Base-by-base conservation (phyloP, 2,888 invertebrate species). In the Cosmorhoe ocellata region DNA sequence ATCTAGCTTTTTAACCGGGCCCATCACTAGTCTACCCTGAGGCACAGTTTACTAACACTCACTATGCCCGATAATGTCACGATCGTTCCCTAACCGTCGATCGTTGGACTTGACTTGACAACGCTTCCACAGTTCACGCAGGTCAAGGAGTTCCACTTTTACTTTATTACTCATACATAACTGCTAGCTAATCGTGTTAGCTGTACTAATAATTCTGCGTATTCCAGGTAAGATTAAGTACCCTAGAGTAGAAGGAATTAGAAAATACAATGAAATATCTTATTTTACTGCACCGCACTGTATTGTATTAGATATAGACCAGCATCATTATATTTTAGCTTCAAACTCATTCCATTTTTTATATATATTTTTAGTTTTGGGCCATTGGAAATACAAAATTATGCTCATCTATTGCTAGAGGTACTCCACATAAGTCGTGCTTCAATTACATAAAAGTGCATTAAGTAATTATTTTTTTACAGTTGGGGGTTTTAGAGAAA, bases 111-210 rank as follows among this genome's bases (percentile, higher is more conserved):
- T 72, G 73, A 75, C 74, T 78, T n/a, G n/a, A n/a, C n/a, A 75
- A 76, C 71, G 66, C 75, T 69, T 70, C 67, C 64, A 71, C 66
- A 70, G 71, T 69, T 74, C 76, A 74, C 65, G 54, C 64, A 66
- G 78, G 75, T 74, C 79, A 79, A 73, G 74, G 70, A 63, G 58
- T 55, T 51, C 66, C 11, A 47, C 61, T 40, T 46, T 24, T 31
- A 24, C 12, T 32, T 12, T 10, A 40, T 12, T 46, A 33, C 22
- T 24, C 6, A 24, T 6, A 6, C 2, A 7, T 24, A 5, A 18
- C 18, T 18, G 2, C 4, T 18, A 18, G 18, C 18, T 18, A 18
- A 18, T 18, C 18, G 2, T 18, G 18, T 18, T 3, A 18, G 18
- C 24, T 7, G 24, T 24, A 24, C n/a, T 7, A 24, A 7, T 24